Percentiles rank a stretch among this genome's conserved stretches.
phyloP scores from a whole-genome alignment of 2,888 invertebrate genomes.

The Epinotia brunnichana region DNA sequence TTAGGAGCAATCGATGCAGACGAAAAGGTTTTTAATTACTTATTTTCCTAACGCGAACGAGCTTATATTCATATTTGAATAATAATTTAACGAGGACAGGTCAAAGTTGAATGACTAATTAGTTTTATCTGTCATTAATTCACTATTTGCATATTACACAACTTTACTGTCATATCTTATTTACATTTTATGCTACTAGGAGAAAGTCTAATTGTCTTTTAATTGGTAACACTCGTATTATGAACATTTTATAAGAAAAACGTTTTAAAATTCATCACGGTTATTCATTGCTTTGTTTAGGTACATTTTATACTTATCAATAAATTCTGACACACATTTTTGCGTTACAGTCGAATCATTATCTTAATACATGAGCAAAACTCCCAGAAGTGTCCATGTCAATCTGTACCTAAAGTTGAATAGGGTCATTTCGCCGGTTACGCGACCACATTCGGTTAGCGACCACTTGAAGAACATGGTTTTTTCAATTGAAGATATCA shows the following conservation, averaged over 20 bases:
- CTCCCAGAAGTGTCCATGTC: background rate
- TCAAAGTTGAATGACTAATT: slow-evolving; percentile 11
- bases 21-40: background rate
- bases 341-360: background rate
- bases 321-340: background rate
- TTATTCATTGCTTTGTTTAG: background rate
- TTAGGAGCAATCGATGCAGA: background rate
- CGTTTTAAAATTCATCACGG: background rate
- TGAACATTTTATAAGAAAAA: background rate
- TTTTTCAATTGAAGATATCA: no score
- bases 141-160: slow-evolving; percentile 17
- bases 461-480: no score
- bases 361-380: background rate
- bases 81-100: background rate
- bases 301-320: background rate
- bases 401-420: background rate
- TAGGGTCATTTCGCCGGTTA: no score
- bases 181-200: slow-evolving; percentile 7
- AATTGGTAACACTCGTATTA: background rate
- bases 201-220: slow-evolving; percentile 33
- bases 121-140: background rate
- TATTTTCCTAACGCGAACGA: background rate
- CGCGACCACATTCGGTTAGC: no score
- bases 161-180: slow-evolving; percentile 9
- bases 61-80: slow-evolving; percentile 5